Evolutionary conservation across 2,113 vertebrate genomes (phyloP), one percentile per base, ranked within the genome.

Genomic region (Trematocara variabile): DNA sequence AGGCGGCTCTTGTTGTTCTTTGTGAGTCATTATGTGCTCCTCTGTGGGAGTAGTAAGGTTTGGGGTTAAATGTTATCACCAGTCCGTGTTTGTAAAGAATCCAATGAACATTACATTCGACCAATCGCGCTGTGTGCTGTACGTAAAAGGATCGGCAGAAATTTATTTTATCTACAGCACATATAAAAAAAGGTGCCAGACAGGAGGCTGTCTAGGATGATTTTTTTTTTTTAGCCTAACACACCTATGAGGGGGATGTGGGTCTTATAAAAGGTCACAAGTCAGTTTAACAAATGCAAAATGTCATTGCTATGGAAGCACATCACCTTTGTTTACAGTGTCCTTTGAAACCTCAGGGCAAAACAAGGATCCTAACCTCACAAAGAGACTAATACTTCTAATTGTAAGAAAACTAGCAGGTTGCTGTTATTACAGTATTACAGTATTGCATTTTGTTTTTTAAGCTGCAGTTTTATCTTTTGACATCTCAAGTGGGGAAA

Each of bases 11-110:
- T 20, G 63, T 16, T 54, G 11, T 3, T 58, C 82, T 91, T 63
- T 87, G 84, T 95, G 90, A 93, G 82, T 93, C 90, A 93, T 39
- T 50, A 0, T 68, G 20, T 63, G 46, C 86, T 89, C 80, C 79
- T 90, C 46, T 85, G 93, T 70, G 84, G 90, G 91, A 9, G 87
- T 87, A 18, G 6, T 82, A 68, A 84, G 52, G 75, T 86, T 90
- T 84, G 52, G 52, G 78, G 77, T 91, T 48, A 89, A 48, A 68
- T 53, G 44, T 77, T 82, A 60, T 80, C 83, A 63, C 33, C 5
- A 6, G 10, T 88, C 84, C 5, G 4, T 58, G 52, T 80, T 60
- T 39, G 20, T 44, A 33, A 25, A 52, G 41, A 83, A 22, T 2
- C 34, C 4, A 5, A 18, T 52, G n/a, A 58, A 41, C 22, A 70